Base-by-base conservation (phyloP, 2,113 vertebrate species). In the Polypterus bichir region DNA sequence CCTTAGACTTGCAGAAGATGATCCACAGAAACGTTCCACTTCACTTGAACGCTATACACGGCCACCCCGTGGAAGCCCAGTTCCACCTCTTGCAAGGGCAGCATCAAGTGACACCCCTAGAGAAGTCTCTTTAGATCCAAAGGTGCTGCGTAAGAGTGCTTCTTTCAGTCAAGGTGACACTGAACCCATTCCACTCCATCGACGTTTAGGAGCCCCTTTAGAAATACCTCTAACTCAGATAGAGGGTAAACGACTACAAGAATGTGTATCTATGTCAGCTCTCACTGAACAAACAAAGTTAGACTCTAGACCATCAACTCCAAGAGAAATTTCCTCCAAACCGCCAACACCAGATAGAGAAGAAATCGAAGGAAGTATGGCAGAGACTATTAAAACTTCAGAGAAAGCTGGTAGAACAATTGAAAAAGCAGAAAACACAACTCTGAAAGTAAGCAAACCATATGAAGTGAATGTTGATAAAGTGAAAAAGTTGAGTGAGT, bases 131-230 rank as follows among this genome's bases (percentile, higher is more conserved):
- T 62, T 82, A 0, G 91, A 93, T 75, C 75, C 83, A 0, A 86
- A 79, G 48, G 77, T 79, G 44, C 79, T 98, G 65, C 89, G 91
- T 54, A 99, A 99, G 73, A 95, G 93, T 74, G 90, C 93, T 59
- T 98, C 94, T 59, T 99, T 98, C 68, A 96, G 92, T 52, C 94
- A 97, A 1, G 93, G 92, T 0, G 96, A 98, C 1, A 75, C 85
- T 0, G 93, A 97, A 64, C 91, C 94, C 0, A 86, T 94, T 0
- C 75, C 87, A 56, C 74, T 92, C 65, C 93, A 97, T 65, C 87
- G 94, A 9, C 86, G 94, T 0, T 92, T 87, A 0, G 96, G 96
- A 0, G 94, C 92, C 0, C 96, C 96, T 3, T 69, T 99, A 1
- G 96, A 99, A 76, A 97, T 99, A 62, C 96, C 96, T 0, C 47